phyloP scores from a whole-genome alignment of 2,888 invertebrate genomes.

The Pheosia tremula region DNA sequence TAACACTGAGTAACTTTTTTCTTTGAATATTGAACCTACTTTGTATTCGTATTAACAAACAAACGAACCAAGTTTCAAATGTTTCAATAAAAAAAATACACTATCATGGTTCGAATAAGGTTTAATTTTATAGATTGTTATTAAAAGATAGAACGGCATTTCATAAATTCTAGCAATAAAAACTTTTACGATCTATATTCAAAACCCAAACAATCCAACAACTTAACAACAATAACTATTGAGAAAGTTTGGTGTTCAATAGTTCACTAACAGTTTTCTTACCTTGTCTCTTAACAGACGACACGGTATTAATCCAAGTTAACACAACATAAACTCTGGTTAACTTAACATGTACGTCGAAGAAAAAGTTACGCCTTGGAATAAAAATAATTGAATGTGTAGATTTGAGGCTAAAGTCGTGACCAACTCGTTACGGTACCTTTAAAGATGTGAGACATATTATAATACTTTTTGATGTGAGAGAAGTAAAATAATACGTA shows the following conservation, averaged over 20 bases:
- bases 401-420: constrained; percentile 54
- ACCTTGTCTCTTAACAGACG: constrained; percentile 11
- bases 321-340: constrained; percentile 22
- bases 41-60: too few relatives aligned
- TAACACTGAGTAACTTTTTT: too few relatives aligned
- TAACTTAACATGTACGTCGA: constrained; percentile 22
- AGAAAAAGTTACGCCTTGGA: constrained; percentile 28
- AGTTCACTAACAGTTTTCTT: too few relatives aligned
- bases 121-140: too few relatives aligned
- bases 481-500: constrained; percentile 65
- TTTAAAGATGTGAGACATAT: constrained; percentile 58
- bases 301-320: constrained; percentile 34
- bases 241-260: not conserved
- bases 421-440: constrained; percentile 56
- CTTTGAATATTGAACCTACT: too few relatives aligned
- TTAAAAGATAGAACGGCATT: too few relatives aligned
- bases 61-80: too few relatives aligned
- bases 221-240: not conserved
- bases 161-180: too few relatives aligned
- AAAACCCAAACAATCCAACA: not conserved
- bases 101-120: too few relatives aligned
- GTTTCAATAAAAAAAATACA: too few relatives aligned
- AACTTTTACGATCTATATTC: too few relatives aligned
- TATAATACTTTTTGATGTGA: constrained; percentile 41
- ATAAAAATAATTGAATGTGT: constrained; percentile 46